Percentiles rank a stretch among this genome's conserved stretches.
phyloP scores from a whole-genome alignment of 2,888 invertebrate species.

The Ennomos quercinarius region DNA sequence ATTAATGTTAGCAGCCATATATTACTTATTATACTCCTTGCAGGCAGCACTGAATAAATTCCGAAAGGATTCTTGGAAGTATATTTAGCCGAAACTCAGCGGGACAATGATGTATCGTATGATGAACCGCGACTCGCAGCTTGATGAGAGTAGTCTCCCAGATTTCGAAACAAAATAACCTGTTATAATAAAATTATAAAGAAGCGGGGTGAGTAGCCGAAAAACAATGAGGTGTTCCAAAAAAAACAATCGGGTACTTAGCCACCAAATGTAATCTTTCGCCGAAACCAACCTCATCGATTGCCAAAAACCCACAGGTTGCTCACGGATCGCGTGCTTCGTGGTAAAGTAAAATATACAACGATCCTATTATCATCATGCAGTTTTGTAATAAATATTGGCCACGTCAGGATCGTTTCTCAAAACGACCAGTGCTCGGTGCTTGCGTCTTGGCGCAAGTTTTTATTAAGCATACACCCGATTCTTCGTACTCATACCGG shows the following conservation, averaged over 20 bases:
- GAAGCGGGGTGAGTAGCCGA: constrained; percentile 73
- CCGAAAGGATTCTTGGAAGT: constrained; percentile 1
- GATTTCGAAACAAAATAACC: constrained; percentile 58
- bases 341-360: constrained; percentile 64
- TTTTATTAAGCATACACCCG: constrained; percentile 56
- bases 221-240: constrained; percentile 46
- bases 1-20: background rate
- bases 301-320: constrained; percentile 73
- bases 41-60: background rate
- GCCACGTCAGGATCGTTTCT: constrained; percentile 64
- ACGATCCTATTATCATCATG: constrained; percentile 66
- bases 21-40: constrained; percentile 1
- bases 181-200: constrained; percentile 67
- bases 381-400: constrained; percentile 75
- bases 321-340: constrained; percentile 57
- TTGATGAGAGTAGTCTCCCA: constrained; percentile 53
- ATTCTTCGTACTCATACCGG: constrained; percentile 56
- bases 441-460: constrained; percentile 59
- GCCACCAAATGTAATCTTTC: constrained; percentile 79
- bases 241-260: constrained; percentile 73
- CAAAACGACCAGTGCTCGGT: constrained; percentile 57
- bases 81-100: constrained; percentile 6
- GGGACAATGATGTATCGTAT: constrained; percentile 16
- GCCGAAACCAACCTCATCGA: constrained; percentile 71
- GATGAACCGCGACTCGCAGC: constrained; percentile 14